Evolutionary conservation across 2,797 vertebrate species (phyloP).

Genomic region (Alectoris magna): DNA sequence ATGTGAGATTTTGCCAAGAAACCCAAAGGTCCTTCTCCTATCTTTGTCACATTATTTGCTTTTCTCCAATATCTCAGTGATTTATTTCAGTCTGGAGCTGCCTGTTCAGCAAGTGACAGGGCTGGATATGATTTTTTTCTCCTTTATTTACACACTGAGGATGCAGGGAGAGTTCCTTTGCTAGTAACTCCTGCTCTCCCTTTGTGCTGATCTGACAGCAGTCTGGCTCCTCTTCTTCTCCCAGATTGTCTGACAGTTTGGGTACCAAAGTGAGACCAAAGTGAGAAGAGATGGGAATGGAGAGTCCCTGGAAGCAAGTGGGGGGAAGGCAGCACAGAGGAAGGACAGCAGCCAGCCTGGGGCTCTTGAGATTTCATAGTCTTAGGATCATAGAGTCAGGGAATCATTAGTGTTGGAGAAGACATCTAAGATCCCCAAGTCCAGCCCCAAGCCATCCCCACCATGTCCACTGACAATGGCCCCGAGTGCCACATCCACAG

Average conservation of each 20-base stretch:
- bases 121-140: not conserved
- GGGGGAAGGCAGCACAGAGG: not conserved
- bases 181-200: not conserved
- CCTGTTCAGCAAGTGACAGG: not conserved
- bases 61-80: not conserved
- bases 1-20: not conserved
- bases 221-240: rapidly evolving
- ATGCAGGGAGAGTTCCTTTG: not conserved
- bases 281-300: not conserved
- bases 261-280: not conserved
- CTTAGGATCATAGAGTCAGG: too few relatives aligned
- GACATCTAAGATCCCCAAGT: too few relatives aligned
- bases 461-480: too few relatives aligned
- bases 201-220: not conserved
- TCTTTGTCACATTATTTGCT: not conserved
- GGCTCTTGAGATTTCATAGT: not conserved
- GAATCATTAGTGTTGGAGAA: too few relatives aligned
- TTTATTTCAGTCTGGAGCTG: not conserved
- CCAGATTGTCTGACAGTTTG: not conserved
- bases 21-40: not conserved
- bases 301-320: not conserved
- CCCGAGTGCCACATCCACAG: too few relatives aligned
- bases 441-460: too few relatives aligned
- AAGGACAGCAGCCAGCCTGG: rapidly evolving
- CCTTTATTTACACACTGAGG: not conserved